phyloP scores from a whole-genome alignment of 1,140 invertebrate genomes.

The Cheumatopsyche charites region DNA sequence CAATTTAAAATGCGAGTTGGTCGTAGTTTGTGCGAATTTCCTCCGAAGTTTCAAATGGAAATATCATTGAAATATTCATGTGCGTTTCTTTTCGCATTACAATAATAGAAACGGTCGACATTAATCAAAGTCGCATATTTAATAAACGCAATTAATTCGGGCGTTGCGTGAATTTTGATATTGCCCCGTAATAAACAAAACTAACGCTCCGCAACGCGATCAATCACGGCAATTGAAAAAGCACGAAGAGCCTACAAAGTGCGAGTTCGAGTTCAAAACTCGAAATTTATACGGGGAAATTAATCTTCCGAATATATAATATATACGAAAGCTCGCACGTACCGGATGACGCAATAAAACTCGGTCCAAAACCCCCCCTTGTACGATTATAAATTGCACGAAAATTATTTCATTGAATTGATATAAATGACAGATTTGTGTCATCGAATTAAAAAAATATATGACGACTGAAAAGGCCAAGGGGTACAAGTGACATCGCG shows the following conservation, averaged over 20 bases:
- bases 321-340: neutral
- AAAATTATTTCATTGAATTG: too few species aligned
- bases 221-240: constrained; percentile 27
- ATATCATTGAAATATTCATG: too few species aligned
- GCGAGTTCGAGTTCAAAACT: constrained; percentile 18
- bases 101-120: constrained; percentile 17
- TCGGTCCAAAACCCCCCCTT: too few species aligned
- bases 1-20: too few species aligned
- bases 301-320: constrained; percentile 11
- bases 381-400: too few species aligned
- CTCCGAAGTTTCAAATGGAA: too few species aligned
- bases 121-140: constrained; percentile 32
- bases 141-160: constrained; percentile 35
- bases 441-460: too few species aligned
- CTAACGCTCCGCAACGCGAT: constrained; percentile 21
- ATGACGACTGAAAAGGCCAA: too few species aligned
- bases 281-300: constrained; percentile 26
- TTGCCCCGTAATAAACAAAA: constrained; percentile 25
- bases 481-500: too few species aligned
- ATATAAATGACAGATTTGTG: too few species aligned
- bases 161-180: constrained; percentile 31
- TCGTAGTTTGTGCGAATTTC: too few species aligned
- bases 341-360: too few species aligned
- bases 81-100: neutral
- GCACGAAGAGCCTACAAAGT: neutral